A percentile compares a stretch with the other conserved stretches of the same genome.
Conservation (phyloP, 2,888 invertebrate genomes). For the Crioceris asparagi region DNA sequence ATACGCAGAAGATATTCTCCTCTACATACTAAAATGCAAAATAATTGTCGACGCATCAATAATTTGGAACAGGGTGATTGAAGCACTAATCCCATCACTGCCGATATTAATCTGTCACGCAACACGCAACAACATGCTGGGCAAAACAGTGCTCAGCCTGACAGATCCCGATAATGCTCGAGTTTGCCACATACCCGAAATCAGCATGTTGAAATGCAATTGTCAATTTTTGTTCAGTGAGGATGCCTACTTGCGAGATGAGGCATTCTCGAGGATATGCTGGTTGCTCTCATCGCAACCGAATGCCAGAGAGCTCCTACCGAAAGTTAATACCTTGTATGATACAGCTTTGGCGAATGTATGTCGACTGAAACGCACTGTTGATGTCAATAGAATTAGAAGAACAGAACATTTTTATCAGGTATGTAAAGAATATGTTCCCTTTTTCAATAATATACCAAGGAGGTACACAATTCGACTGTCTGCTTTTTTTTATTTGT, state of each 20-base stretch:
- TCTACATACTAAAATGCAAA: constrained; percentile 53
- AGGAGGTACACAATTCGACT: too few species aligned
- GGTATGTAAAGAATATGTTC: too few species aligned
- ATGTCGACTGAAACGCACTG: constrained; percentile 33
- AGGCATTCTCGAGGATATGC: constrained; percentile 42
- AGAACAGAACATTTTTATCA: constrained; percentile 36
- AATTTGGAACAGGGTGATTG: constrained; percentile 51
- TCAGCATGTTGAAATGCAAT: constrained; percentile 45
- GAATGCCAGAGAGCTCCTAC: constrained; percentile 37
- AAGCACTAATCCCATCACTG: constrained; percentile 47
- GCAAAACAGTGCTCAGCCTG: constrained; percentile 51
- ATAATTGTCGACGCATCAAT: constrained; percentile 48
- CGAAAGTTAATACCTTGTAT: constrained; percentile 40
- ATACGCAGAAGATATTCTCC: constrained; percentile 49
- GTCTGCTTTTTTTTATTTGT: too few species aligned
- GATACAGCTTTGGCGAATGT: constrained; percentile 39
- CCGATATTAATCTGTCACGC: constrained; percentile 52
- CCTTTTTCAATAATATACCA: too few species aligned
- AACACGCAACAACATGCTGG: constrained; percentile 41
- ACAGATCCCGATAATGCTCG: constrained; percentile 53
- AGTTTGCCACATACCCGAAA: constrained; percentile 45
- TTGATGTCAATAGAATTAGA: constrained; percentile 32
- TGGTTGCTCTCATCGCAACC: constrained; percentile 42
- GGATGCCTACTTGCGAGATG: constrained; percentile 37
- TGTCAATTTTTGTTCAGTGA: constrained; percentile 39